Conservation (phyloP, 2,113 vertebrate genomes). For the Craseonycteris thonglongyai region DNA sequence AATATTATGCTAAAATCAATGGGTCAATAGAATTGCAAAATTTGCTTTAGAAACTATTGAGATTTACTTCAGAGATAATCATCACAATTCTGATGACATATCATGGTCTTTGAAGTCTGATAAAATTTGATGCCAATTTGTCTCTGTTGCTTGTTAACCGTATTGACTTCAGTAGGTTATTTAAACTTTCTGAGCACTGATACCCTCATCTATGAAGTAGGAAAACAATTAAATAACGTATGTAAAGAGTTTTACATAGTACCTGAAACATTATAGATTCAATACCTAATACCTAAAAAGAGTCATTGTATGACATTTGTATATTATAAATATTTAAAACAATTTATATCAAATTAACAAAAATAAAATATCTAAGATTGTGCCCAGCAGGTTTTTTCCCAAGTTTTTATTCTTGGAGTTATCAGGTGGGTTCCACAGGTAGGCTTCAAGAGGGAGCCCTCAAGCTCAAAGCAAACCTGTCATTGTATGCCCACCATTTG, state of each 20-base stretch:
- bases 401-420: not conserved
- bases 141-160: not conserved
- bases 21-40: slow-evolving; percentile 3
- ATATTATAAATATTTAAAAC: not conserved
- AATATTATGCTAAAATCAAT: not conserved
- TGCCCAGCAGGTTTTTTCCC: not conserved
- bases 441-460: not conserved
- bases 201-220: not conserved
- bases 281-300: not conserved
- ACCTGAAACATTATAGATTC: not conserved
- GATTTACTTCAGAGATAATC: slow-evolving; percentile 3
- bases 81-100: not conserved
- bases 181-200: not conserved
- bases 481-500: not conserved
- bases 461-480: not conserved
- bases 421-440: not conserved
- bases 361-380: not conserved
- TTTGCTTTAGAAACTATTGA: not conserved
- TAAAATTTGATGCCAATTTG: not conserved
- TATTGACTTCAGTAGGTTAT: not conserved
- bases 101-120: not conserved
- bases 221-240: not conserved
- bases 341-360: not conserved
- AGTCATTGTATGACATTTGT: not conserved
- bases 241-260: not conserved